Evolutionary conservation across 2,888 invertebrate species (phyloP).

Genomic region (Dicranocentrus wangi): DNA sequence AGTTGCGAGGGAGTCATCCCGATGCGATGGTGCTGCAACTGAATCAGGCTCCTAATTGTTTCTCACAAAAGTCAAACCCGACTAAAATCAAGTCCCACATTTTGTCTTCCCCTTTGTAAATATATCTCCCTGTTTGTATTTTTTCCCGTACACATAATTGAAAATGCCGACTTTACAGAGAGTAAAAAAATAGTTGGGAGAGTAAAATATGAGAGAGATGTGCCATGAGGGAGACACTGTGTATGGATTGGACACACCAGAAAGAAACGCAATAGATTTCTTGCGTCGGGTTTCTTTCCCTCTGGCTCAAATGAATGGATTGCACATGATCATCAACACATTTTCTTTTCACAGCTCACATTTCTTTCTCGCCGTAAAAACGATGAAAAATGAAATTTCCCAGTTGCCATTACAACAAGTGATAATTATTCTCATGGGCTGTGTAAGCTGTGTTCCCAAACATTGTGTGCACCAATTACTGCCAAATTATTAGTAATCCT

Average conservation of each 20-base stretch:
- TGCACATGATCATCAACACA: conserved; percentile 4
- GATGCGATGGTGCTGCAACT: no score
- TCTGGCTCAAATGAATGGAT: background rate
- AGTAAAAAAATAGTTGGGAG: no score
- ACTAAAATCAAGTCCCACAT: conserved; percentile 3
- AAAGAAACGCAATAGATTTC: background rate
- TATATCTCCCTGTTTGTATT: background rate
- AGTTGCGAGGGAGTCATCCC: no score
- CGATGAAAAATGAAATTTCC: conserved; percentile 30
- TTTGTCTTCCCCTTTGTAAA: conserved; percentile 9
- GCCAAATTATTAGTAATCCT: background rate
- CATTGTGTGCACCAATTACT: background rate
- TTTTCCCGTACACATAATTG: background rate
- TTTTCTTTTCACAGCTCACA: conserved; percentile 9
- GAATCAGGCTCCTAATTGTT: conserved; percentile 39
- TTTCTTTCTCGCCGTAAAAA: conserved; percentile 20
- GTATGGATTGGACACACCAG: background rate
- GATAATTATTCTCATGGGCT: conserved; percentile 33
- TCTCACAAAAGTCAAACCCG: conserved; percentile 17
- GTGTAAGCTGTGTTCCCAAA: background rate
- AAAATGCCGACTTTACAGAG: conserved; percentile 12
- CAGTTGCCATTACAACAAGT: conserved; percentile 38
- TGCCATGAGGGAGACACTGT: background rate
- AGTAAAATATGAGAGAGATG: no score
- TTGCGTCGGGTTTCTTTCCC: conserved; percentile 22